phyloP scores from a whole-genome alignment of 2,113 vertebrate species.

The Cyrtonyx montezumae region DNA sequence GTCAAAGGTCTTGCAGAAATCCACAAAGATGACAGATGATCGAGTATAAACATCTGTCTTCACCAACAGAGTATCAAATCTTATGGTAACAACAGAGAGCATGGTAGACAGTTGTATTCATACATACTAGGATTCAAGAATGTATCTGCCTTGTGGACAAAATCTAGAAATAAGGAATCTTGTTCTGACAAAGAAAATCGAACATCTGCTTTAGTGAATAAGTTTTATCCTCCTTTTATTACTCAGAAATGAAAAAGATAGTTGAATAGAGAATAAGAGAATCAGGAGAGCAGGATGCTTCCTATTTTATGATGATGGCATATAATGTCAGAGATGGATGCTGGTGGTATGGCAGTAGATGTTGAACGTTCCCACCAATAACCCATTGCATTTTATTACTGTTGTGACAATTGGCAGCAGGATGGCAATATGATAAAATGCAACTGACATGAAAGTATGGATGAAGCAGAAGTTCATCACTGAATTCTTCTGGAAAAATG shows the following conservation, averaged over 20 bases:
- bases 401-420: too few relatives aligned
- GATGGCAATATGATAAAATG: too few relatives aligned
- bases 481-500: too few relatives aligned
- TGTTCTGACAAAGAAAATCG: neutral
- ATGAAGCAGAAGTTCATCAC: too few relatives aligned
- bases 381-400: too few relatives aligned
- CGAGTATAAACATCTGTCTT: neutral
- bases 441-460: too few relatives aligned
- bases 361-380: too few relatives aligned
- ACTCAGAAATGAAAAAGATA: neutral
- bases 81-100: neutral
- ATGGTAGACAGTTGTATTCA: neutral
- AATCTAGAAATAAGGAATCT: neutral
- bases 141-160: neutral
- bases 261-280: neutral
- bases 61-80: neutral
- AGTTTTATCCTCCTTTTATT: neutral
- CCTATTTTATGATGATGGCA: too few relatives aligned
- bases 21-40: neutral
- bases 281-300: too few relatives aligned
- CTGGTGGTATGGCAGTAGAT: too few relatives aligned
- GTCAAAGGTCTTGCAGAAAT: too few relatives aligned
- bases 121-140: neutral
- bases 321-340: too few relatives aligned
- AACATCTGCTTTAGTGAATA: accelerated